phyloP scores from a whole-genome alignment of 2,888 invertebrate species.

The Brachyptera risi region DNA sequence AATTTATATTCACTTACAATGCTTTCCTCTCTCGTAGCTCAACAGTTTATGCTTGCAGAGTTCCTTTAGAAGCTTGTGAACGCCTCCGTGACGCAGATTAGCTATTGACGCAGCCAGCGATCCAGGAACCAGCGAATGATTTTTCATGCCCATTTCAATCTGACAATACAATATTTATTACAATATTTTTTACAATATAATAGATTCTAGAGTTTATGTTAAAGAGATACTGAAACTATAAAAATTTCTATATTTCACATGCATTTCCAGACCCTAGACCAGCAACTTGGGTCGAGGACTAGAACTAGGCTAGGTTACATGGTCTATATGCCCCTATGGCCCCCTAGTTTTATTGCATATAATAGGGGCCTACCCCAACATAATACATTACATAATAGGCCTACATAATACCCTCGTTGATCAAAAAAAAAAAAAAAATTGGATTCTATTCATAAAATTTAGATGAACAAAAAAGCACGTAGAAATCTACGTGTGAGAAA shows the following conservation, averaged over 20 bases:
- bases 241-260: background rate
- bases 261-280: no score
- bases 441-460: no score
- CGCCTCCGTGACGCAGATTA: slow-evolving; percentile 87
- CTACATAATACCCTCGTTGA: no score
- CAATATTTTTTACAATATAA: background rate
- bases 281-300: no score
- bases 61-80: slow-evolving; percentile 85
- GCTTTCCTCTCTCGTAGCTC: slow-evolving; percentile 92
- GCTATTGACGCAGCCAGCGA: slow-evolving; percentile 89
- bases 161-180: slow-evolving; percentile 44
- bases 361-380: no score
- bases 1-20: slow-evolving; percentile 75
- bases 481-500: no score
- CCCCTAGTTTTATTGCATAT: background rate
- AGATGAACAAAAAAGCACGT: no score
- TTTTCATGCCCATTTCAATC: slow-evolving; percentile 99
- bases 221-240: background rate
- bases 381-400: no score
- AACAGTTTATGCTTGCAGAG: slow-evolving; percentile 85
- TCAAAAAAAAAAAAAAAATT: no score
- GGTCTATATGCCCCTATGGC: background rate
- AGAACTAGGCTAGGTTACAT: background rate
- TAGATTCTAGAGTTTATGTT: background rate
- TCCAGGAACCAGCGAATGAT: slow-evolving; percentile 94